These are phyloP conservation scores for Chionomys nivalis DNA, from an alignment of 2,113 vertebrate species.

Conservation along the genomic window DNA sequence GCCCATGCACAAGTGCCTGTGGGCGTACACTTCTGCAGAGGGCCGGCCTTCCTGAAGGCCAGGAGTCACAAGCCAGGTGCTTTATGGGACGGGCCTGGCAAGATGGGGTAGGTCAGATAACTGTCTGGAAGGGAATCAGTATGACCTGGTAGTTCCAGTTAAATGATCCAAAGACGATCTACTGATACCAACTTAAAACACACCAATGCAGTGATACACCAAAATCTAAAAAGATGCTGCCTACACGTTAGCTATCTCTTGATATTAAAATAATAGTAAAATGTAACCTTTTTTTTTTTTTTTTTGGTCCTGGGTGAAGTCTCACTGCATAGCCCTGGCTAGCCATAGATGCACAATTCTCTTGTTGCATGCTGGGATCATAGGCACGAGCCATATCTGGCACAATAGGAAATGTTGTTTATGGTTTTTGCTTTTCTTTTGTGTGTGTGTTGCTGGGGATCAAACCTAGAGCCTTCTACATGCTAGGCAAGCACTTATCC, in stretches of 20 bases:
- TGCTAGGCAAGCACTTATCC: not conserved
- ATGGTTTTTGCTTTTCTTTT: not conserved
- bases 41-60: not conserved
- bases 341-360: not conserved
- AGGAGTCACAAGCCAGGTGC: rapidly evolving
- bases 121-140: not conserved
- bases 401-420: not conserved
- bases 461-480: not conserved
- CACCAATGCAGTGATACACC: not conserved
- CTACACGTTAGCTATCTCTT: not conserved
- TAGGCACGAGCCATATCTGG: not conserved
- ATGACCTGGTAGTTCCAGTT: not conserved
- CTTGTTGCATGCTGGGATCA: not conserved
- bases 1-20: rapidly evolving
- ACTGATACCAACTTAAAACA: not conserved
- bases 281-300: not conserved
- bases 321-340: not conserved
- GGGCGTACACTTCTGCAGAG: not conserved
- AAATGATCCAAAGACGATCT: not conserved
- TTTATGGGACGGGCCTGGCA: no score
- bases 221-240: not conserved
- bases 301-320: not conserved
- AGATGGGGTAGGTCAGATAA: not conserved
- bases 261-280: not conserved
- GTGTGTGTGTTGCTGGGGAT: not conserved